Base-by-base conservation (phyloP, 2,113 vertebrate genomes). In the Epinephelus cyanopodus region DNA sequence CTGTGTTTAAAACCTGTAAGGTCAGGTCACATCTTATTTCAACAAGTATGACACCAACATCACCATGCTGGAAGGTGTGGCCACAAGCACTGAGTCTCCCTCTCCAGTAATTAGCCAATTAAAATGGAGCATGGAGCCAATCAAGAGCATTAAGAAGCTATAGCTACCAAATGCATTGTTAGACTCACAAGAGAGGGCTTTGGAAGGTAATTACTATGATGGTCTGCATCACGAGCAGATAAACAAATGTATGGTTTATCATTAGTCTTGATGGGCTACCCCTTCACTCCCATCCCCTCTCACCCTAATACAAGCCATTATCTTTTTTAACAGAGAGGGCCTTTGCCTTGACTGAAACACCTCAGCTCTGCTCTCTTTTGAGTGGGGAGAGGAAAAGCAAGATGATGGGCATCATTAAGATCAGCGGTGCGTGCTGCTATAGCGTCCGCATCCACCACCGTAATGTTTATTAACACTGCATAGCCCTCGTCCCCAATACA, bases 211-310 rank as follows among this genome's bases (percentile, higher is more conserved):
- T 87, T 89, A 91, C 61, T 33, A 50, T 82, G 77, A 85, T 85
- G 66, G 85, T 71, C 66, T 89, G 85, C 78, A 77, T 85, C 56
- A 47, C 48, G 74, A 77, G 63, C 42, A 60, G 42, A 91, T 82
- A 93, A 90, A 91, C 88, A 94, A 90, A 92, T 84, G 65, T 85
- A 81, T 68, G 47, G 70, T 90, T 92, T 87, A 88, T 92, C 86
- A 91, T 89, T 77, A 76, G 58, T 39, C 66, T 77, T 69, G 65
- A 62, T 58, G 37, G 37, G 10, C 0, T 54, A 42, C 78, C 33
- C 33, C 52, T 68, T 39, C 37, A 19, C 45, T 47, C 45, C 39
- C 14, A 45, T 6, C 23, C 37, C 45, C 47, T 77, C 61, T 53
- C 77, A 77, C 74, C 9, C 25, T 3, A 17, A 29, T 25, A 63